Conservation (phyloP, 2,888 invertebrate species). For the Trichogramma dendrolimi region DNA sequence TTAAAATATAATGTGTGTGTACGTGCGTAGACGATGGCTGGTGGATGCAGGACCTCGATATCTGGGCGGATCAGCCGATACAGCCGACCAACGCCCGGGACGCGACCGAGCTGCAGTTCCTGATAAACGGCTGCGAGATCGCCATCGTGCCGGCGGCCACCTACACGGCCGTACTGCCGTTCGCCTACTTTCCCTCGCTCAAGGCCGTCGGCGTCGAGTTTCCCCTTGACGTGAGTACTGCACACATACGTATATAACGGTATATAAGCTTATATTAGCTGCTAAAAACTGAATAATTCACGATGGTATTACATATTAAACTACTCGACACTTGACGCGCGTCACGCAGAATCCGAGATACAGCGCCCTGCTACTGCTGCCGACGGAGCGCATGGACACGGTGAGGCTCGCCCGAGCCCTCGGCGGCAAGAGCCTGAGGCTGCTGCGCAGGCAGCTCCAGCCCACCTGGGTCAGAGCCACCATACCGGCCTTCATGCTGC, state of each 20-base stretch:
- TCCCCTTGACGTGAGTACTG: slow-evolving; percentile 73
- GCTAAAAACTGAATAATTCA: background rate
- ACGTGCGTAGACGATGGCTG: slow-evolving; percentile 40
- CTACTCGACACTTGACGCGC: background rate
- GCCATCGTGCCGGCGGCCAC: slow-evolving; percentile 56
- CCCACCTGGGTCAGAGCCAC: slow-evolving; percentile 71
- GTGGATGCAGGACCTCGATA: slow-evolving; percentile 46
- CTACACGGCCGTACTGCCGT: slow-evolving; percentile 74
- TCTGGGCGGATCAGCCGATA: slow-evolving; percentile 38
- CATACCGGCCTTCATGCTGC: slow-evolving; percentile 75
- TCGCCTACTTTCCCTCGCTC: slow-evolving; percentile 68
- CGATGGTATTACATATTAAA: background rate
- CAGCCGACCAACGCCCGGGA: slow-evolving; percentile 28
- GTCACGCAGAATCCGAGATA: slow-evolving; percentile 58
- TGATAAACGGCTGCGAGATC: slow-evolving; percentile 48
- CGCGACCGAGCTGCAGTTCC: slow-evolving; percentile 45
- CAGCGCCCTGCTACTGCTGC: slow-evolving; percentile 70
- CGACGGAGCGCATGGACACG: slow-evolving; percentile 60
- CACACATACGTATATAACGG: background rate
- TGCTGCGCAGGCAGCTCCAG: slow-evolving; percentile 65
- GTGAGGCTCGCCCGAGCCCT: slow-evolving; percentile 64
- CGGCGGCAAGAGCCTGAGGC: slow-evolving; percentile 61
- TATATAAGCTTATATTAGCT: background rate
- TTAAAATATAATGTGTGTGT: background rate
- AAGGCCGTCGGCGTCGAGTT: slow-evolving; percentile 71